These are phyloP conservation scores for Petrocephalus microphthalmus DNA, from an alignment of 2,113 vertebrate genomes.

Conservation along the genomic window DNA sequence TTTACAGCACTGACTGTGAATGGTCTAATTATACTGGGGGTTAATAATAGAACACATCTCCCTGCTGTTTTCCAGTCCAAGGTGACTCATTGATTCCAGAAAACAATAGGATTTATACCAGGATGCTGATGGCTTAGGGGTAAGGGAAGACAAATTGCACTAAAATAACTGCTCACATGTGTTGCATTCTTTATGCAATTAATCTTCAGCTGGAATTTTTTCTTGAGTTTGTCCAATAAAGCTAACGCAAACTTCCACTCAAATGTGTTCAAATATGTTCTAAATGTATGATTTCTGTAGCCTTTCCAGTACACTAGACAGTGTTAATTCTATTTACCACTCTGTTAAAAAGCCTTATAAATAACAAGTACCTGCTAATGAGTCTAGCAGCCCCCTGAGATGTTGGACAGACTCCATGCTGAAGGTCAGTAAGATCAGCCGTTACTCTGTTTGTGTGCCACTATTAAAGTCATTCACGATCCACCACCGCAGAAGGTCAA, in stretches of 20 bases:
- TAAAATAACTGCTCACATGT: neutral
- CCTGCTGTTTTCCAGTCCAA: neutral
- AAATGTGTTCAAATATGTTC: neutral
- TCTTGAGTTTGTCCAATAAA: neutral
- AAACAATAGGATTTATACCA: conserved; percentile 11
- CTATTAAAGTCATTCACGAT: conserved; percentile 18
- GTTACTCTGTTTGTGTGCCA: conserved; percentile 11
- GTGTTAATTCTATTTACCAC: neutral
- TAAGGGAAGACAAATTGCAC: neutral
- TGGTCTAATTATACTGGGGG: neutral
- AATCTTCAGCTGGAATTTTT: neutral
- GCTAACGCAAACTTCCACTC: neutral
- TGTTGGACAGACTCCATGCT: neutral
- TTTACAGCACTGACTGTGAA: neutral
- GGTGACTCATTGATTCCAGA: conserved; percentile 11
- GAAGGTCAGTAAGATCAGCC: conserved; percentile 35
- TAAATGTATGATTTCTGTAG: neutral
- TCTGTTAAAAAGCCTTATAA: neutral
- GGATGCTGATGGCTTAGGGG: neutral
- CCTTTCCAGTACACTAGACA: neutral
- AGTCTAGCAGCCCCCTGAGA: neutral
- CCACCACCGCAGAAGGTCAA: conserved; percentile 27
- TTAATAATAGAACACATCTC: neutral
- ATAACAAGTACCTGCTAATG: conserved; percentile 4
- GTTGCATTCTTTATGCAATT: neutral